Evolutionary conservation across 2,113 vertebrate genomes (phyloP).

Genomic region (Zingel zingel): DNA sequence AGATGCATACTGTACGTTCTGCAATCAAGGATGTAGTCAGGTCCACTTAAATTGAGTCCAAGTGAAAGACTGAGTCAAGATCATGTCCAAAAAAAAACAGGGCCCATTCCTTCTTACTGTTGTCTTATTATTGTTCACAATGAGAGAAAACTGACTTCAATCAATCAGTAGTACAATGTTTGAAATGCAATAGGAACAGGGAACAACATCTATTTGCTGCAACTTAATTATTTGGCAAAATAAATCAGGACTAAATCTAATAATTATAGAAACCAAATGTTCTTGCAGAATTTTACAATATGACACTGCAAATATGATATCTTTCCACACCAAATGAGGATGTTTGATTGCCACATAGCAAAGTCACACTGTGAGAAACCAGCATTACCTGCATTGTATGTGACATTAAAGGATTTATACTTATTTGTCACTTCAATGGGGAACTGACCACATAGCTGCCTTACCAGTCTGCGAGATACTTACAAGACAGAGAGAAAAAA

Average conservation of each 20-base stretch:
- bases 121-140: background rate
- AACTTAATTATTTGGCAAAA: no score
- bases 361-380: no score
- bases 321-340: no score
- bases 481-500: background rate
- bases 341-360: no score
- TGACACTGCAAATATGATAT: no score
- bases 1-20: background rate
- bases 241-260: no score
- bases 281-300: no score
- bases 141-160: background rate
- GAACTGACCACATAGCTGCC: background rate
- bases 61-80: background rate
- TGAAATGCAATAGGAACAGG: no score
- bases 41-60: background rate
- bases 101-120: background rate
- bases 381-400: no score
- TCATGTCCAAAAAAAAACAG: background rate
- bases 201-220: no score
- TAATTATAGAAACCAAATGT: no score
- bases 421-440: background rate
- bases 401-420: background rate
- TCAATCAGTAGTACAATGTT: background rate
- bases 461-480: no score
- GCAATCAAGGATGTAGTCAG: background rate